These are phyloP conservation scores for Dendroctonus ponderosae DNA, from an alignment of 1,140 invertebrate species.

Conservation along the genomic window DNA sequence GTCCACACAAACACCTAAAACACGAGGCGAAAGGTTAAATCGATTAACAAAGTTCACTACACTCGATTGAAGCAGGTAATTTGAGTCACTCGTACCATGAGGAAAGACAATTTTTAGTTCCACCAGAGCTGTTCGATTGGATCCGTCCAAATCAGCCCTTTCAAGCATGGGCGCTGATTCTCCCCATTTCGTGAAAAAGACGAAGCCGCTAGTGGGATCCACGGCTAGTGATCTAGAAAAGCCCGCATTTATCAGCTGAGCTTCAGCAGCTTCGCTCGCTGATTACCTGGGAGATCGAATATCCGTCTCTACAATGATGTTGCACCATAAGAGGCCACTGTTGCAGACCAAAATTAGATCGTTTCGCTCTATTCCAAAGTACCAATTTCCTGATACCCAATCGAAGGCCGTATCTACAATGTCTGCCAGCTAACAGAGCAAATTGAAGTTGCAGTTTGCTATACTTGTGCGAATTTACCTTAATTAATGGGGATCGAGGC, in stretches of 20 bases:
- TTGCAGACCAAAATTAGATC: conserved; percentile 63
- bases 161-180: conserved; percentile 61
- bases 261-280: neutral
- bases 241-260: neutral
- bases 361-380: conserved; percentile 71
- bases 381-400: conserved; percentile 84
- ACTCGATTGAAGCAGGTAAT: no score
- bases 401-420: conserved; percentile 75
- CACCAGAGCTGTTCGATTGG: conserved; percentile 56
- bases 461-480: conserved; percentile 34
- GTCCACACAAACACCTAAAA: conserved; percentile 64
- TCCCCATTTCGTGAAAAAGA: conserved; percentile 79
- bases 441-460: neutral
- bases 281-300: conserved; percentile 63
- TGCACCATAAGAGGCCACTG: conserved; percentile 61
- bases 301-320: conserved; percentile 65
- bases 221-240: conserved; percentile 66
- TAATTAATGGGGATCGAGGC: conserved; percentile 57
- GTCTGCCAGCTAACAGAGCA: conserved; percentile 49
- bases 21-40: no score
- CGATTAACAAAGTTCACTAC: no score
- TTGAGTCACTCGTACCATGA: conserved; percentile 12
- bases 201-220: conserved; percentile 74
- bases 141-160: conserved; percentile 63
- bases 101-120: conserved; percentile 70